phyloP scores from a whole-genome alignment of 2,888 invertebrate genomes.

The Mythimna vitellina region DNA sequence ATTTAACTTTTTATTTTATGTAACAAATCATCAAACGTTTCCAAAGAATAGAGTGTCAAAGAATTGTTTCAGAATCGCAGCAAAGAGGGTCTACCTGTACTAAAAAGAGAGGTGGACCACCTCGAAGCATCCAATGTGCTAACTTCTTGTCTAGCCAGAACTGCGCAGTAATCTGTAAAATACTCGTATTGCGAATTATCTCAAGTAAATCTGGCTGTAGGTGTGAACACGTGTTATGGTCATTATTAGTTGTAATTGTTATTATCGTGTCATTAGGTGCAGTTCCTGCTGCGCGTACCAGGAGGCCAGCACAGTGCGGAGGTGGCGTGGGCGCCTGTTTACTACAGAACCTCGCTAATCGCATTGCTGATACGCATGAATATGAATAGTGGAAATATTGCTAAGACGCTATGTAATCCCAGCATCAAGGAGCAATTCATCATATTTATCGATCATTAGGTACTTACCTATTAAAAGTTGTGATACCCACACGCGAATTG shows the following conservation, averaged over 20 bases:
- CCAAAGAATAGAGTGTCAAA: too few relatives aligned
- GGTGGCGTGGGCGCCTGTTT: constrained; percentile 64
- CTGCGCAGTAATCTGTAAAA: constrained; percentile 30
- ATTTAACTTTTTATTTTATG: too few relatives aligned
- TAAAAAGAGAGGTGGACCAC: background rate
- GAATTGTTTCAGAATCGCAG: too few relatives aligned
- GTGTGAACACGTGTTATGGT: constrained; percentile 51
- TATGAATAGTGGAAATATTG: constrained; percentile 57
- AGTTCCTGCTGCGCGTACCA: constrained; percentile 50
- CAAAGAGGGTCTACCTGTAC: too few relatives aligned
- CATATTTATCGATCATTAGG: constrained; percentile 35
- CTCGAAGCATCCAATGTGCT: background rate
- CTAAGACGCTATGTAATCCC: constrained; percentile 31
- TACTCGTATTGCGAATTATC: constrained; percentile 16
- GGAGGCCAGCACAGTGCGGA: constrained; percentile 56
- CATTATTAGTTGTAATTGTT: constrained; percentile 52
- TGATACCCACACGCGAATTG: constrained; percentile 39
- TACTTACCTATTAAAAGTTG: constrained; percentile 29
- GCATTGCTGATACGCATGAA: constrained; percentile 43
- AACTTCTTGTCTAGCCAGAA: background rate
- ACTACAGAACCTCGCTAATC: constrained; percentile 42
- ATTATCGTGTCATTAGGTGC: constrained; percentile 40
- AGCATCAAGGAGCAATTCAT: constrained; percentile 35
- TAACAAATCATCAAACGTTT: too few relatives aligned
- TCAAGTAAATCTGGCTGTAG: constrained; percentile 43